Conservation (phyloP, 2,888 invertebrate species). For the Brachypterus glaber region DNA sequence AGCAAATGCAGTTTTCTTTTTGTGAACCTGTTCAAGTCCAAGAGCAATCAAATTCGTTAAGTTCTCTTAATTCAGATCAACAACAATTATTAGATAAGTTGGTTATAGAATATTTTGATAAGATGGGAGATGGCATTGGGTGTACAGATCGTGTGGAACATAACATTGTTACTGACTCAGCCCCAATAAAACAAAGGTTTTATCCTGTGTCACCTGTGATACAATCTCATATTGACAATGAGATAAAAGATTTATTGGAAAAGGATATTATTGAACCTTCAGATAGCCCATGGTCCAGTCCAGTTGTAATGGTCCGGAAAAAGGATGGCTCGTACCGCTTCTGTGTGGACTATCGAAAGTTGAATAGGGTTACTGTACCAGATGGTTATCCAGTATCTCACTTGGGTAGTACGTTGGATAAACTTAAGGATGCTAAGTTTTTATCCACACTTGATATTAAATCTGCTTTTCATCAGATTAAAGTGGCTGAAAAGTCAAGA, state of each 20-base stretch:
- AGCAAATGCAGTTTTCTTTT: no score
- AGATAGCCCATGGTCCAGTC: conserved; percentile 28
- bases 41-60: no score
- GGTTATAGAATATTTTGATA: no score
- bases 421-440: conserved; percentile 1
- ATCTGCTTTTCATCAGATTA: no score
- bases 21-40: no score
- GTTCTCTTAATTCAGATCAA: no score
- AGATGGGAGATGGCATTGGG: no score
- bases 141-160: neutral
- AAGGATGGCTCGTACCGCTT: conserved; percentile 3
- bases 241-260: conserved; percentile 22
- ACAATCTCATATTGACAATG: conserved; percentile 14
- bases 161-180: neutral
- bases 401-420: conserved; percentile 9
- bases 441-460: no score
- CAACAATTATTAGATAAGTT: no score
- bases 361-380: conserved; percentile 6
- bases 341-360: no score
- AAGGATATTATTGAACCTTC: conserved; percentile 23
- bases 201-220: conserved; percentile 17
- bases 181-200: conserved; percentile 17
- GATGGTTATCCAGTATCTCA: conserved; percentile 12
- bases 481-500: no score
- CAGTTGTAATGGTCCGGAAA: conserved; percentile 9